phyloP scores from a whole-genome alignment of 1,140 invertebrate species.

The Bombus pyrosoma region DNA sequence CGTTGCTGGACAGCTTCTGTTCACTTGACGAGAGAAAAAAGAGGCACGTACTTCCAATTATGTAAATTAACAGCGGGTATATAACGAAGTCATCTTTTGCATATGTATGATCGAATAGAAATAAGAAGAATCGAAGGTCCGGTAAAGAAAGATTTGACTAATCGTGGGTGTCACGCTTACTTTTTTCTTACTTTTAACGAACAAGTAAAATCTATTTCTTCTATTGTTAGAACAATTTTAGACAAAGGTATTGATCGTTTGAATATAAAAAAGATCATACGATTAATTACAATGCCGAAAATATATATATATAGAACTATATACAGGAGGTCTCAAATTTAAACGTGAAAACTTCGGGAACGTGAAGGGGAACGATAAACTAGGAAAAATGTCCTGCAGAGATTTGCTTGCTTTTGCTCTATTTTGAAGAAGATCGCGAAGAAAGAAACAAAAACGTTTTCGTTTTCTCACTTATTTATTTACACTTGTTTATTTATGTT shows the following conservation, averaged over 20 bases:
- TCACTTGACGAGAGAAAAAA: slow-evolving; percentile 13
- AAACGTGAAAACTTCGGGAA: no score
- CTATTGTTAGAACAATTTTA: background rate
- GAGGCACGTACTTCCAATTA: slow-evolving; percentile 48
- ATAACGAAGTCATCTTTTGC: slow-evolving; percentile 44
- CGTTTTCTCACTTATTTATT: no score
- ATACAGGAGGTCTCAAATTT: no score
- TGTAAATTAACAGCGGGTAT: slow-evolving; percentile 42
- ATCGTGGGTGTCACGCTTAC: background rate
- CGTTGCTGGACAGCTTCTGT: background rate
- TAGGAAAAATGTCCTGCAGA: no score
- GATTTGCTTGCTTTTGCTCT: no score
- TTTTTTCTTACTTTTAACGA: background rate
- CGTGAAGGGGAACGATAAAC: no score
- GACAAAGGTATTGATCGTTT: background rate
- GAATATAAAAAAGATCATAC: background rate
- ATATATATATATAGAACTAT: no score
- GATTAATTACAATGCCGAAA: background rate
- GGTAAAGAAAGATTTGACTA: background rate
- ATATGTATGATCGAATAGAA: slow-evolving; percentile 9
- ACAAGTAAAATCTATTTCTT: background rate
- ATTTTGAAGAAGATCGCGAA: no score
- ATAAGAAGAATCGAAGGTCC: background rate
- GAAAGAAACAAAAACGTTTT: no score
- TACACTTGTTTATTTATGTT: no score